Base-by-base conservation (phyloP, 2,797 vertebrate genomes). In the Pangasius sanitwongsei region DNA sequence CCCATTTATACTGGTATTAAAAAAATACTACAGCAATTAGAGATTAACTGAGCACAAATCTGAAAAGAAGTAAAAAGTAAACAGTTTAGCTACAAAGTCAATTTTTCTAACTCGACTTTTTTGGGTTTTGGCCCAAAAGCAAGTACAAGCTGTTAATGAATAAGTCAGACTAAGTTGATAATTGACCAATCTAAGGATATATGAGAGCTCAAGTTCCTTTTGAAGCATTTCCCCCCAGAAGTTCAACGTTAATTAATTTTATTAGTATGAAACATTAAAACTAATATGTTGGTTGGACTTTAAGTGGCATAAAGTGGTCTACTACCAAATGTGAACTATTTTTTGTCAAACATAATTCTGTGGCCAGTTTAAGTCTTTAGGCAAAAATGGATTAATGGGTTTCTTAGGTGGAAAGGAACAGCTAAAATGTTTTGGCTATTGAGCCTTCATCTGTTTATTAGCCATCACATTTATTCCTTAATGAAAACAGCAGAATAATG, bases 401-500 rank as follows among this genome's bases (percentile, higher is more conserved):
- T 57, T 87, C 61, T 37, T 53, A 80, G 13, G 20, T 82, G 34
- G 65, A 50, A 48, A 37, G 6, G 15, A 80, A 34, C 5, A 78
- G 11, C 16, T 25, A 53, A 65, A 87, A 67, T 87, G n/a, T 31
- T 78, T 25, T 67, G 31, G 37, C 48, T 41, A 37, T 81, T 72
- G 37, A 70, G 50, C 41, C 11, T 84, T 67, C 20, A 53, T 53
- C 63, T 53, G 16, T 84, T 53, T 34, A 84, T 83, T 44, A 63
- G 23, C 37, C 0, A 44, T 67, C 61, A 70, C 41, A 31, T 67
- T 69, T 69, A 31, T 53, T 69, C n/a, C 63, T 34, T 31, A 50
- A 48, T 65, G n/a, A 85, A 53, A 85, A 69, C 1, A 85, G 48
- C n/a, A 25, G 37, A 55, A 53, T 70, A 70, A 85, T 37, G n/a